Evolutionary conservation across 2,797 vertebrate genomes (phyloP).

Genomic region (Manis javanica): DNA sequence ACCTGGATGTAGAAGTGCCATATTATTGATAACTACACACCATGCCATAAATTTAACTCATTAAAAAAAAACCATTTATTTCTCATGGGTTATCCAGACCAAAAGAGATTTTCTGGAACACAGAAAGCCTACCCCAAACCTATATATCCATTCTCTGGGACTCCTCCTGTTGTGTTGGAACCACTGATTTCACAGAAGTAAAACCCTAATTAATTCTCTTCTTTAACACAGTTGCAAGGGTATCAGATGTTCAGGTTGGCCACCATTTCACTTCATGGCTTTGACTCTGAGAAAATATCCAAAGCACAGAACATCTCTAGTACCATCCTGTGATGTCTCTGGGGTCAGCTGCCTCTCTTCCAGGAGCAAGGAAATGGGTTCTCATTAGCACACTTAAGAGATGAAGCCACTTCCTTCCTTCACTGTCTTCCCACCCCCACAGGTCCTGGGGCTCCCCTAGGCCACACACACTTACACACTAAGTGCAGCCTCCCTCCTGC

Average conservation of each 20-base stretch:
- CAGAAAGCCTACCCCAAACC: neutral
- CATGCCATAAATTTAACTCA: neutral
- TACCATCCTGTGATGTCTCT: accelerated
- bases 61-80: neutral
- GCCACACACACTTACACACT: neutral
- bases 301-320: neutral
- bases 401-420: neutral
- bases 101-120: neutral
- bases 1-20: neutral
- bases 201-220: neutral
- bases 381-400: neutral
- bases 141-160: neutral
- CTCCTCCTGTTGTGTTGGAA: neutral
- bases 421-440: accelerated
- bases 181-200: neutral
- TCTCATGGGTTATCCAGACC: neutral
- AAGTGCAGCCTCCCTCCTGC: neutral
- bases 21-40: neutral
- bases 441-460: neutral
- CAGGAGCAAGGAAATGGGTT: neutral
- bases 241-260: neutral
- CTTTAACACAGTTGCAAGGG: neutral
- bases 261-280: neutral
- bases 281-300: neutral
- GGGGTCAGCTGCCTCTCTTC: neutral